Evolutionary conservation across 2,888 invertebrate species (phyloP).

Genomic region (Himalopsyche japonica): DNA sequence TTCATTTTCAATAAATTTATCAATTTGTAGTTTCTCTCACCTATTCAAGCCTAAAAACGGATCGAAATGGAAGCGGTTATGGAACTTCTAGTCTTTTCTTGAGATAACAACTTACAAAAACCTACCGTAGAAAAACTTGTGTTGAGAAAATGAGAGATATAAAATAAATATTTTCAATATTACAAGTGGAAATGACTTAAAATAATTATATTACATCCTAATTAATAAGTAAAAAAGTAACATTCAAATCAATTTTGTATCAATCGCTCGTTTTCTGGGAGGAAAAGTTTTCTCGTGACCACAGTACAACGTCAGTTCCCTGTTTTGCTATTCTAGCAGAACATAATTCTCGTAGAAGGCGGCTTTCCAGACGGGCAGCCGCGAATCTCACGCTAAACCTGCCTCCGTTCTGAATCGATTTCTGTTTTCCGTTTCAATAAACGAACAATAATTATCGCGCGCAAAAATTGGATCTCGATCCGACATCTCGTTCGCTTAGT

Average conservation of each 20-base stretch:
- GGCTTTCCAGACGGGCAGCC: not conserved
- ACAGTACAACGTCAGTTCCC: not conserved
- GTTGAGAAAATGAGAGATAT: too few species aligned
- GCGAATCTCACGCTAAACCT: not conserved
- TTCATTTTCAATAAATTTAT: too few species aligned
- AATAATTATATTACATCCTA: too few species aligned
- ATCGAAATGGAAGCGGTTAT: too few species aligned
- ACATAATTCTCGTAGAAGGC: not conserved
- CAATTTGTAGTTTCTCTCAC: too few species aligned
- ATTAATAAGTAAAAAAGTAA: not conserved
- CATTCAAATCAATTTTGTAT: not conserved
- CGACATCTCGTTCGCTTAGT: too few species aligned
- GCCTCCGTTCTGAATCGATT: not conserved
- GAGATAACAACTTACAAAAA: too few species aligned
- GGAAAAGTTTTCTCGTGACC: not conserved
- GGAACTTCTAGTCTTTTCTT: too few species aligned
- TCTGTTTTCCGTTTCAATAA: not conserved
- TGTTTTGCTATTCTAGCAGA: not conserved
- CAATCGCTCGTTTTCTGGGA: not conserved
- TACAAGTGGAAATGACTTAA: too few species aligned
- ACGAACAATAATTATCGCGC: not conserved
- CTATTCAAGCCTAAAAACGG: too few species aligned
- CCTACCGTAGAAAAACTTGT: too few species aligned
- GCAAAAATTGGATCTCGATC: not conserved
- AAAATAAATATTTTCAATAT: too few species aligned